A percentile compares a stretch with the other conserved stretches of the same genome.
Conservation (phyloP, 2,888 invertebrate genomes). For the Eupithecia centaureata region DNA sequence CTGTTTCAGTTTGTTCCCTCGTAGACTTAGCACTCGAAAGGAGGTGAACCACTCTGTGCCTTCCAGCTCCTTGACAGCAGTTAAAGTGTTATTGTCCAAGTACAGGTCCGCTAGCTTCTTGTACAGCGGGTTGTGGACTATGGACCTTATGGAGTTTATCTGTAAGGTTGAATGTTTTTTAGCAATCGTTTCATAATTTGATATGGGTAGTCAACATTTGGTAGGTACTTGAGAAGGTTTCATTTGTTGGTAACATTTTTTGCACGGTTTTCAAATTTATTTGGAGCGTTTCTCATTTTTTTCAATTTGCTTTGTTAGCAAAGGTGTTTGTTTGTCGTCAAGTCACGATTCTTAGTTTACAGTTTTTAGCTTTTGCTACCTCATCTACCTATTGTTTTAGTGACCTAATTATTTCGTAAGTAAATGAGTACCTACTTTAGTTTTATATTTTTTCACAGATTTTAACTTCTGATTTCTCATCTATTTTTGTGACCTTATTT, state of each 20-base stretch:
- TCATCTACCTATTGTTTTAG: too few relatives aligned
- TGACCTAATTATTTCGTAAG: too few relatives aligned
- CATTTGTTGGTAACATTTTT: background rate
- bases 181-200: background rate
- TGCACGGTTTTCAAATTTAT: background rate
- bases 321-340: background rate
- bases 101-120: constrained; percentile 88
- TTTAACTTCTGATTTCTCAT: too few relatives aligned
- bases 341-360: background rate
- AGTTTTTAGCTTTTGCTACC: too few relatives aligned
- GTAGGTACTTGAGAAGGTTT: background rate
- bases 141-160: constrained; percentile 85
- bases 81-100: constrained; percentile 89
- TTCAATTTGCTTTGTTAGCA: background rate
- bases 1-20: constrained; percentile 88
- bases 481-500: too few relatives aligned
- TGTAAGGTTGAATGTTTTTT: constrained; percentile 51
- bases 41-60: constrained; percentile 90
- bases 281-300: too few relatives aligned
- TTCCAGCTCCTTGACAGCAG: constrained; percentile 86
- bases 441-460: too few relatives aligned
- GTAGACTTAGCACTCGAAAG: constrained; percentile 90
- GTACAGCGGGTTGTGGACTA: constrained; percentile 87
- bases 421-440: too few relatives aligned
- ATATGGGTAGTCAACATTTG: too few relatives aligned